Evolutionary conservation across 2,797 vertebrate species (phyloP).

Genomic region (Poecilia gillii): DNA sequence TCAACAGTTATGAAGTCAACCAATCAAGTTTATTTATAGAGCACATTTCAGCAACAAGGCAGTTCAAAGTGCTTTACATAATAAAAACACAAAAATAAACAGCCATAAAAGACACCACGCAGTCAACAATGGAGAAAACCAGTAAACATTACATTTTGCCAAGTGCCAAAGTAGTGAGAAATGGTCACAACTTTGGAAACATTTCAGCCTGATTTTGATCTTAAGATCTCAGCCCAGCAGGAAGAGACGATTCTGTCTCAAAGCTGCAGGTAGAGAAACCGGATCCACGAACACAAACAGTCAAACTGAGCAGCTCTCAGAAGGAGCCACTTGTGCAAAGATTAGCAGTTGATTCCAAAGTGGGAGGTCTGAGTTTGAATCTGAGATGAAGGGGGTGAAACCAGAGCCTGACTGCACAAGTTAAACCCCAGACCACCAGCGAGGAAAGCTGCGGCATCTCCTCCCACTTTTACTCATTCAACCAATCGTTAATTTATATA

Average conservation of each 20-base stretch:
- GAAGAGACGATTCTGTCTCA: conserved; percentile 8
- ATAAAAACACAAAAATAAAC: too few relatives aligned
- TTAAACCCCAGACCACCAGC: conserved; percentile 70
- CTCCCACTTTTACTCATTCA: conserved; percentile 14
- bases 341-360: conserved; percentile 63
- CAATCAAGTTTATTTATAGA: too few relatives aligned
- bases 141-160: background rate
- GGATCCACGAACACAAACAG: conserved; percentile 55
- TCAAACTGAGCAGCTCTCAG: conserved; percentile 42
- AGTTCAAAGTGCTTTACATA: too few relatives aligned
- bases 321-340: conserved; percentile 55
- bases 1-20: background rate
- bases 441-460: conserved; percentile 40
- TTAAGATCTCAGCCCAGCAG: background rate
- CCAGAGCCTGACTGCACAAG: conserved; percentile 69
- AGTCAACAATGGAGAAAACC: background rate
- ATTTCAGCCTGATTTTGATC: background rate
- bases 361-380: conserved; percentile 73
- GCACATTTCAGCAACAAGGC: too few relatives aligned
- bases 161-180: background rate
- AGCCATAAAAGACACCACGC: too few relatives aligned
- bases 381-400: conserved; percentile 74
- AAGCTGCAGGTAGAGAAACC: conserved; percentile 56
- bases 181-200: conserved; percentile 2
- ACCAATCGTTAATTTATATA: conserved; percentile 37